Evolutionary conservation across 2,113 vertebrate species (phyloP), one percentile per base, ranked within the genome.

Genomic region (Paracanthobrama guichenoti): DNA sequence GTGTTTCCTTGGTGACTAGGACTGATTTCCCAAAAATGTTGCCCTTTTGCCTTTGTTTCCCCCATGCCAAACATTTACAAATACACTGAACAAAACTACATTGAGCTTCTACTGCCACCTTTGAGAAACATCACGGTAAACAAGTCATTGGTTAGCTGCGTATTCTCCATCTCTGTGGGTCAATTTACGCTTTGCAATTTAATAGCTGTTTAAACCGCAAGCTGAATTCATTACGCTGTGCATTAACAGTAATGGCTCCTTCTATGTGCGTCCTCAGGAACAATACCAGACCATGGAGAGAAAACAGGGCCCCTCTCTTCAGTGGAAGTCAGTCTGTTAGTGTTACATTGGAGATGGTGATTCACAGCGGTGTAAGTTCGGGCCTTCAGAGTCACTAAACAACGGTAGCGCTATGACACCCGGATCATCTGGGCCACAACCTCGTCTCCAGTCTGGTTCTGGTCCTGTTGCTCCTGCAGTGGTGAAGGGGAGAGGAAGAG

Each of bases 391-490:
- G 82, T 79, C 50, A 78, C 75, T 84, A 48, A 48, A 79, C 79
- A 59, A 42, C 14, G 24, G 13, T 2, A 62, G 82, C 73, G 95
- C 95, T 97, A 98, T 69, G 97, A 97, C 80, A 97, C 97, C 81
- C 96, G 93, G 91, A 98, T 98, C 94, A 99, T 98, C 93, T 98
- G 97, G 90, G 95, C 95, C 93, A 98, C 97, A 0, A 94, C 95
- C 88, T 98, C 97, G 67, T 99, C 98, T 42, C 93, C 95, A 60
- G 92, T 87, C 90, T 97, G 96, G 84, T 89, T 85, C n/a, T 94
- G 93, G 78, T 98, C 96, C 94, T 98, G 93, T 50, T 88, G 84
- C 84, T 59, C 91, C 50, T 92, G 90, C 87, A 81, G 2, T 85
- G 46, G 8, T 55, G 53, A 35, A 16, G 11, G 81, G 18, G 67